Conservation (phyloP, 2,113 vertebrate genomes). For the Thalassarche chlororhynchos region DNA sequence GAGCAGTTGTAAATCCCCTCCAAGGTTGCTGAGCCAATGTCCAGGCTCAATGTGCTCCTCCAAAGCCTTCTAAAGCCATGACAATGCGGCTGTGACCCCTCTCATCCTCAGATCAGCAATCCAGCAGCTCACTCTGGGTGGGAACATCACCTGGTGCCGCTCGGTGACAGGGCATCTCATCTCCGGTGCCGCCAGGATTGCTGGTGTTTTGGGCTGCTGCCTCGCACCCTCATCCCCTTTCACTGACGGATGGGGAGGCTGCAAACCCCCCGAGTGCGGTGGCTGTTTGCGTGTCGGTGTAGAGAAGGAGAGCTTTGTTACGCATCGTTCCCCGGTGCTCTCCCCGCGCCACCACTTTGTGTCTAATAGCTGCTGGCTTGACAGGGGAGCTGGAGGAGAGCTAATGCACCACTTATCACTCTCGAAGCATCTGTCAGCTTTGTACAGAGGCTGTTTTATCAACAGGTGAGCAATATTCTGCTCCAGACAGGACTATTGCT, state of each 20-base stretch:
- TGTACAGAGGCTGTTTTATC: neutral
- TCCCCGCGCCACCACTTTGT: neutral
- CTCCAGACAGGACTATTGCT: neutral
- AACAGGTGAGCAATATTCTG: neutral
- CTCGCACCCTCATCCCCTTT: neutral
- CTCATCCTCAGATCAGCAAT: neutral
- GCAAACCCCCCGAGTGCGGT: accelerated
- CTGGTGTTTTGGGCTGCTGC: neutral
- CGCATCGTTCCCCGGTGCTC: neutral
- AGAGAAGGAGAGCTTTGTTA: neutral
- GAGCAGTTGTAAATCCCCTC: neutral
- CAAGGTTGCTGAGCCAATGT: neutral
- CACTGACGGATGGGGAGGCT: neutral
- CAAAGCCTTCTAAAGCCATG: neutral
- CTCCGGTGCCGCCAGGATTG: accelerated
- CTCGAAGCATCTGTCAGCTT: neutral
- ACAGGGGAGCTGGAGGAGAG: neutral
- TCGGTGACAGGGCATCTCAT: neutral
- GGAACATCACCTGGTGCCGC: accelerated
- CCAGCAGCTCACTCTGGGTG: neutral
- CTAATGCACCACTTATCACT: neutral
- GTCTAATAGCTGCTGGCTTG: neutral
- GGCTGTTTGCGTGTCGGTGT: neutral
- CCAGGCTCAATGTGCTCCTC: accelerated
- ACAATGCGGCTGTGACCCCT: accelerated